phyloP scores from a whole-genome alignment of 2,113 vertebrate species.

The Macheiramphus alcinus region DNA sequence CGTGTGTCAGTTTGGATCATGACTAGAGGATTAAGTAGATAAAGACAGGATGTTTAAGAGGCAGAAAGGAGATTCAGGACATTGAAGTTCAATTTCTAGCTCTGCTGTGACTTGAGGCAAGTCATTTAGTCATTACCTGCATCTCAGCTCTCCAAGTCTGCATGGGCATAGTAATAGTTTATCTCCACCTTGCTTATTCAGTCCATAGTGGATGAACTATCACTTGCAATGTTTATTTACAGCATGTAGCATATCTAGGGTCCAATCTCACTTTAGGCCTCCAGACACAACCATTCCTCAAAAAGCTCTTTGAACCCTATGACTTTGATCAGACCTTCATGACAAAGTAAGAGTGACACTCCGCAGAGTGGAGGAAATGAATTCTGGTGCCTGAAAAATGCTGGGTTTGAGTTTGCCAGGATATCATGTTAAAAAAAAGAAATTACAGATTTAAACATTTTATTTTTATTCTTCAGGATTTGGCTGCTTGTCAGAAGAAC shows the following conservation, averaged over 20 bases:
- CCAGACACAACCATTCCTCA: background rate
- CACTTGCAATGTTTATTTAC: background rate
- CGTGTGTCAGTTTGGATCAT: background rate
- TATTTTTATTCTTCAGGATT: background rate
- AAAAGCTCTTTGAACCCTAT: background rate
- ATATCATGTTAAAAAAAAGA: background rate
- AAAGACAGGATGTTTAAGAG: background rate
- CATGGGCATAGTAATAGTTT: background rate
- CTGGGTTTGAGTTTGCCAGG: background rate
- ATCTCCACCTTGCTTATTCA: background rate
- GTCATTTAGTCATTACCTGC: background rate
- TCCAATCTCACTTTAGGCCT: background rate
- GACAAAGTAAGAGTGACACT: background rate
- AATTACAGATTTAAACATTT: background rate
- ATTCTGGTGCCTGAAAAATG: background rate
- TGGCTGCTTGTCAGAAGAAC: background rate
- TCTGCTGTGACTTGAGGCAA: background rate
- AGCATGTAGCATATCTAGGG: background rate
- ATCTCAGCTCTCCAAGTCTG: background rate
- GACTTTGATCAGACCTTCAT: background rate
- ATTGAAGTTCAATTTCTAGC: background rate
- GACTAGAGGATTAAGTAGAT: background rate
- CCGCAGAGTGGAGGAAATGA: background rate
- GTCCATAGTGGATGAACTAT: background rate
- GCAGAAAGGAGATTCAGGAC: background rate